Evolutionary conservation across 2,888 invertebrate species (phyloP).

Genomic region (Noctua pronuba): DNA sequence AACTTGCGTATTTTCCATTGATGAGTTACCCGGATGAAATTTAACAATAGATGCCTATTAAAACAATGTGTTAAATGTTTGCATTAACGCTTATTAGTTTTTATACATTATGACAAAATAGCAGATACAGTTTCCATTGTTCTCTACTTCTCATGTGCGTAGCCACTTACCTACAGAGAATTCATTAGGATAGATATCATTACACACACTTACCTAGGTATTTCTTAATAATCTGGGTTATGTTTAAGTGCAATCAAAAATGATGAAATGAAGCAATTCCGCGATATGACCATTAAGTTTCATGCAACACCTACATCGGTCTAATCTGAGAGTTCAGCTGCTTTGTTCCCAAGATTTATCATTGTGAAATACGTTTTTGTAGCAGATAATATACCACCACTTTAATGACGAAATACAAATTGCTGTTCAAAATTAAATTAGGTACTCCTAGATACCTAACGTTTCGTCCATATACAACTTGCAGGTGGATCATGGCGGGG

Average conservation of each 20-base stretch:
- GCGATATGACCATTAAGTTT: constrained; percentile 52
- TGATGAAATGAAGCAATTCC: constrained; percentile 50
- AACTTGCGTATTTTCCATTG: constrained; percentile 73
- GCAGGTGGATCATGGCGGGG: constrained; percentile 59
- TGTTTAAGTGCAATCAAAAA: constrained; percentile 35
- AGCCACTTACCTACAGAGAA: constrained; percentile 3
- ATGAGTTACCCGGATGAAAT: constrained; percentile 70
- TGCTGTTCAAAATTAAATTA: constrained; percentile 61
- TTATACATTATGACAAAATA: constrained; percentile 21
- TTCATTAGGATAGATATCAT: constrained; percentile 38
- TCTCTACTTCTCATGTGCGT: constrained; percentile 23
- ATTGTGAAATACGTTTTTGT: constrained; percentile 58
- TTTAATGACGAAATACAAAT: constrained; percentile 59
- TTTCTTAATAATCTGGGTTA: constrained; percentile 37
- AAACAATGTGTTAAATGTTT: constrained; percentile 54
- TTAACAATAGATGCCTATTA: constrained; percentile 62
- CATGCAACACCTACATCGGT: constrained; percentile 53
- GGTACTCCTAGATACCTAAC: constrained; percentile 26
- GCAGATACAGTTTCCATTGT: constrained; percentile 26
- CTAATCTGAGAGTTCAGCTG: constrained; percentile 47
- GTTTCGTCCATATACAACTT: constrained; percentile 41
- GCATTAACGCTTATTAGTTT: constrained; percentile 25
- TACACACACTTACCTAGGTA: constrained; percentile 27
- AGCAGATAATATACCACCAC: constrained; percentile 31
- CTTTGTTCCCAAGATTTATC: constrained; percentile 56